phyloP scores from a whole-genome alignment of 2,797 vertebrate species.

The Alauda arvensis region DNA sequence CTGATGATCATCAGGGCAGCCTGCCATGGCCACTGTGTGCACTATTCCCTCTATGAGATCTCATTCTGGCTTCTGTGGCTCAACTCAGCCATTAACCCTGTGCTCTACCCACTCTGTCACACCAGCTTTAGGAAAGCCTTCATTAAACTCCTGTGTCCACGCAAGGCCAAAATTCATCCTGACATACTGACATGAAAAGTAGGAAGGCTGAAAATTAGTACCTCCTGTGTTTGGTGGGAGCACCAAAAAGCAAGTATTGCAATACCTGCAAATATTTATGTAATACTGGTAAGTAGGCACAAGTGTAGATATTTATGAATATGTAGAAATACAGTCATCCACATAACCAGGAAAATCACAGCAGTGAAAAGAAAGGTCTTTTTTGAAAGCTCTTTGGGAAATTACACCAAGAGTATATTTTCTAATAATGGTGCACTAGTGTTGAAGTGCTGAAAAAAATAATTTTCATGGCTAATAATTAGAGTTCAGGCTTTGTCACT shows the following conservation, averaged over 20 bases:
- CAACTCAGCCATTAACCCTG: constrained; percentile 77
- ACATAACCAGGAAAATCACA: neutral
- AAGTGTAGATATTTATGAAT: neutral
- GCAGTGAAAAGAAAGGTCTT: neutral
- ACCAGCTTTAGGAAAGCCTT: constrained; percentile 76
- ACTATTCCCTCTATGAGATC: constrained; percentile 72
- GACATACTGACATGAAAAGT: constrained; percentile 56
- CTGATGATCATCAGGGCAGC: constrained; percentile 77
- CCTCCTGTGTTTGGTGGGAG: neutral
- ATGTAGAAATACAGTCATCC: neutral
- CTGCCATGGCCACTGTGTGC: constrained; percentile 70
- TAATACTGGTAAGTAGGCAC: neutral
- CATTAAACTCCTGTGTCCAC: constrained; percentile 73
- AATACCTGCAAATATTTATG: neutral
- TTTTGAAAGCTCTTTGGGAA: neutral
- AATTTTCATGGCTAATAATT: neutral
- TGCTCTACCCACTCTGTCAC: constrained; percentile 76
- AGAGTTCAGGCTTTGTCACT: neutral
- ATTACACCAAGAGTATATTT: neutral
- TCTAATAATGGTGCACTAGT: neutral
- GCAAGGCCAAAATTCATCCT: constrained; percentile 75
- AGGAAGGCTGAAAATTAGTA: neutral
- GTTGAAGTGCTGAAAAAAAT: neutral
- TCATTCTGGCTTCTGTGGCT: constrained; percentile 80
- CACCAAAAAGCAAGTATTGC: neutral